Evolutionary conservation across 2,888 invertebrate species (phyloP).

Genomic region (Pelosia muscerda): DNA sequence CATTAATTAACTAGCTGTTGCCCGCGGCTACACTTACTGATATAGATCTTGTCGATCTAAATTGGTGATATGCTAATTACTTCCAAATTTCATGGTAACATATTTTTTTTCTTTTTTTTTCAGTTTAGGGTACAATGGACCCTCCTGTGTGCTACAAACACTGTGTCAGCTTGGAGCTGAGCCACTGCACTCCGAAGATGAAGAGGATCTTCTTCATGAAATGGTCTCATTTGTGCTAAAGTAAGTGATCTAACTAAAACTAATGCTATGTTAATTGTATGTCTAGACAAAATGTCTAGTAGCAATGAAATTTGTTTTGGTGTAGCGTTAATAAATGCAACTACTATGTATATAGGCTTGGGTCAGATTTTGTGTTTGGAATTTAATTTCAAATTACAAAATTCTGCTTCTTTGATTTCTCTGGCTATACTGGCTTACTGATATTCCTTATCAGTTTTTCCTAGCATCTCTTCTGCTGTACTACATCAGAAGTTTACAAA

Average conservation of each 20-base stretch:
- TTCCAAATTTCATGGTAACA: too few species aligned
- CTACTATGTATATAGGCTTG: not conserved
- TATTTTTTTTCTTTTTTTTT: slow-evolving; percentile 45
- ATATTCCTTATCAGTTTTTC: too few species aligned
- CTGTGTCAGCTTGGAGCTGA: slow-evolving; percentile 90
- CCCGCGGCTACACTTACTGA: not conserved
- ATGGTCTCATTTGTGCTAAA: slow-evolving; percentile 89
- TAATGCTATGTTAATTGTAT: not conserved
- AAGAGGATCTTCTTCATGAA: slow-evolving; percentile 89
- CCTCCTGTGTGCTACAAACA: slow-evolving; percentile 88
- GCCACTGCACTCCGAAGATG: slow-evolving; percentile 85
- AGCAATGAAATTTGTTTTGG: not conserved
- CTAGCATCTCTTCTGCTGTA: too few species aligned
- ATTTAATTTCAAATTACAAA: too few species aligned
- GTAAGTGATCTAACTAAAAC: slow-evolving; percentile 79
- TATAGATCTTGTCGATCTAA: too few species aligned
- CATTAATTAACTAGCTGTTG: not conserved
- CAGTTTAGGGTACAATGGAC: slow-evolving; percentile 89
- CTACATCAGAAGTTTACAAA: too few species aligned
- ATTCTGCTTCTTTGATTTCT: too few species aligned
- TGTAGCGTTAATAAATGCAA: not conserved
- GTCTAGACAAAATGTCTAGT: not conserved
- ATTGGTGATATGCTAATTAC: too few species aligned
- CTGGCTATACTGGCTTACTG: too few species aligned
- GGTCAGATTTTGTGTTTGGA: too few species aligned